Evolutionary conservation across 2,113 vertebrate species (phyloP).

Genomic region (Pan paniscus): DNA sequence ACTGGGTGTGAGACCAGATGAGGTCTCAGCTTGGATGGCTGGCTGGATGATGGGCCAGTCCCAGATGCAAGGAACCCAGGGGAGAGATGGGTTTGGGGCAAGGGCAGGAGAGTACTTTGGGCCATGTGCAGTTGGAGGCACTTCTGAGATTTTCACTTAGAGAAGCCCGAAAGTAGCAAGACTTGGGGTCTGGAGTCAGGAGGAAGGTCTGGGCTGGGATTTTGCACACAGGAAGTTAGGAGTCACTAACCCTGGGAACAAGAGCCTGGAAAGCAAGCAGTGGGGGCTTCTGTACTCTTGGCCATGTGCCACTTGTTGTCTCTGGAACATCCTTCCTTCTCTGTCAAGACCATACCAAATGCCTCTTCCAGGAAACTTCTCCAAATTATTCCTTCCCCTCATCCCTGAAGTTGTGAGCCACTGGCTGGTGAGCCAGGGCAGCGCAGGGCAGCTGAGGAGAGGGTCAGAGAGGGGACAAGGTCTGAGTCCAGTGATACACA

Average conservation of each 20-base stretch:
- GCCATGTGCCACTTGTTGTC: neutral
- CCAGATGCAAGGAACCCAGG: neutral
- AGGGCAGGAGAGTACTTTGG: neutral
- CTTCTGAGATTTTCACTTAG: fast-evolving
- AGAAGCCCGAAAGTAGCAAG: neutral
- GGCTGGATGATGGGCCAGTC: fast-evolving
- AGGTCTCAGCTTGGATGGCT: neutral
- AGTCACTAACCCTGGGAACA: neutral
- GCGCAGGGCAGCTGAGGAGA: neutral
- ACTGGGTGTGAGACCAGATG: neutral
- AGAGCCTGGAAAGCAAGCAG: neutral
- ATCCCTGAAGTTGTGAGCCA: neutral
- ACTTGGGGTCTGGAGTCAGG: neutral
- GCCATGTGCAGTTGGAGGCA: fast-evolving
- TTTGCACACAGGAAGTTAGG: neutral
- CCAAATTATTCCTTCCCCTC: neutral
- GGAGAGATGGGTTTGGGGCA: neutral
- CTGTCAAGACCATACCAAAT: neutral
- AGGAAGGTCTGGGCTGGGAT: neutral
- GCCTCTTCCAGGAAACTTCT: constrained; percentile 17
- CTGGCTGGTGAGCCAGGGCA: neutral
- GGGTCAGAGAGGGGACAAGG: neutral
- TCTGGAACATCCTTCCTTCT: neutral
- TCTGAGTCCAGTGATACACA: neutral
- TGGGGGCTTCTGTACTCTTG: neutral